These are phyloP conservation scores for Syrphus vitripennis DNA, from an alignment of 2,888 invertebrate species.

Conservation along the genomic window DNA sequence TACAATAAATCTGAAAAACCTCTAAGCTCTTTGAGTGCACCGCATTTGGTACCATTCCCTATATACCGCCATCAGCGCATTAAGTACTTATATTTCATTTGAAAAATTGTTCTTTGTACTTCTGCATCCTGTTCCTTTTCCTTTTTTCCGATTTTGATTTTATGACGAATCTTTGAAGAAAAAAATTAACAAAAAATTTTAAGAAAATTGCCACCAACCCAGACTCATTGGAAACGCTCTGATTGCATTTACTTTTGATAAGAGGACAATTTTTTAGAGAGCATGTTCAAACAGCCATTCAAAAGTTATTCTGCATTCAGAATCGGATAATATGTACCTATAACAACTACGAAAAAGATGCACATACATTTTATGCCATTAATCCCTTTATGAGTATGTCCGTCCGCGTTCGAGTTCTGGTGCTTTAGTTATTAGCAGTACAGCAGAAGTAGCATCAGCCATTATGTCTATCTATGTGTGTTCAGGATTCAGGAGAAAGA, in stretches of 20 bases:
- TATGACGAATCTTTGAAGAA: neutral
- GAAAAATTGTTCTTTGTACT: neutral
- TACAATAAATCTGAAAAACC: slow-evolving; percentile 51
- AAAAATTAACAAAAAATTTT: neutral
- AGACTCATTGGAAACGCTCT: slow-evolving; percentile 53
- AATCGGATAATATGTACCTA: slow-evolving; percentile 23
- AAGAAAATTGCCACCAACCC: slow-evolving; percentile 33
- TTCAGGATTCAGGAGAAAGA: neutral
- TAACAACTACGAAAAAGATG: neutral
- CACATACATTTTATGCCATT: slow-evolving; percentile 47
- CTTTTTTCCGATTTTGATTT: neutral
- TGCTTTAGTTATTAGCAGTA: slow-evolving; percentile 19
- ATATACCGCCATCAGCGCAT: slow-evolving; percentile 6
- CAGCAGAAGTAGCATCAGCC: neutral
- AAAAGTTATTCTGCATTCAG: slow-evolving; percentile 41
- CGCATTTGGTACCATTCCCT: neutral
- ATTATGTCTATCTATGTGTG: slow-evolving; percentile 2
- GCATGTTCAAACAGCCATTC: slow-evolving; percentile 56
- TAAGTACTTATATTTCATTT: slow-evolving; percentile 41
- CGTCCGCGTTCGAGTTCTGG: neutral
- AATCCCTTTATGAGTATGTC: slow-evolving; percentile 55
- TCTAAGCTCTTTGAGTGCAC: slow-evolving; percentile 30
- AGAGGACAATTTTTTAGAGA: slow-evolving; percentile 51
- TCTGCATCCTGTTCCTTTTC: neutral
- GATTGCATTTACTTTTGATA: slow-evolving; percentile 62